phyloP scores from a whole-genome alignment of 2,113 vertebrate genomes.

The Micronycteris hirsuta region DNA sequence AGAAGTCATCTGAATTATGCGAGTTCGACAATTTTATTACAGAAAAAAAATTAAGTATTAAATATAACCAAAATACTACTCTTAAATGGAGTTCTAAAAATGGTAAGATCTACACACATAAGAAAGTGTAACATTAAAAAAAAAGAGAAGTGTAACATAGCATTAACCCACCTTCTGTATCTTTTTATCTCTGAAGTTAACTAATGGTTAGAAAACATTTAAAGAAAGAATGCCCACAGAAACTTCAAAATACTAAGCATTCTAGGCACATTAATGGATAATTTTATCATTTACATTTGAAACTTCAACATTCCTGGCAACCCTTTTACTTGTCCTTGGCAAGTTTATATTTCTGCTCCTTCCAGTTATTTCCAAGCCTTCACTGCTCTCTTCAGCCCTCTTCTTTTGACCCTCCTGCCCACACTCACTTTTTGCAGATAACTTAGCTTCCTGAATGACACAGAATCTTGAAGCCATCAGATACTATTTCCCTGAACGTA shows the following conservation, averaged over 20 bases:
- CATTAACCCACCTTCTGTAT: not conserved
- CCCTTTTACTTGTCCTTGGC: not conserved
- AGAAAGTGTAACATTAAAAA: not conserved
- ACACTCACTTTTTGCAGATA: not conserved
- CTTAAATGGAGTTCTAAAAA: conserved; percentile 18
- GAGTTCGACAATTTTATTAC: not conserved
- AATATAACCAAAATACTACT: not conserved
- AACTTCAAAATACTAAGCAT: not conserved
- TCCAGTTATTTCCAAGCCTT: not conserved
- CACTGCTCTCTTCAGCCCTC: not conserved
- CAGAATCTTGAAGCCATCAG: not conserved
- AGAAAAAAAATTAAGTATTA: not conserved
- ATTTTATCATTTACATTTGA: not conserved
- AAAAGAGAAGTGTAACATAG: not conserved
- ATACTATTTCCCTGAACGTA: not conserved
- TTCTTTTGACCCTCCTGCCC: not conserved
- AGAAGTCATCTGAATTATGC: not conserved
- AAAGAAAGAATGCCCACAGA: not conserved
- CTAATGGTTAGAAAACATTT: not conserved
- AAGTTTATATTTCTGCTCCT: not conserved
- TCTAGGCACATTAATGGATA: not conserved
- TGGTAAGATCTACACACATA: not conserved
- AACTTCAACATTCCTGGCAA: not conserved
- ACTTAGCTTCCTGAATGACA: not conserved
- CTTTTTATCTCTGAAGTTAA: conserved; percentile 2